A percentile compares a stretch with the other conserved stretches of the same genome.
phyloP scores from a whole-genome alignment of 2,888 invertebrate species.

The Pheosia tremula region DNA sequence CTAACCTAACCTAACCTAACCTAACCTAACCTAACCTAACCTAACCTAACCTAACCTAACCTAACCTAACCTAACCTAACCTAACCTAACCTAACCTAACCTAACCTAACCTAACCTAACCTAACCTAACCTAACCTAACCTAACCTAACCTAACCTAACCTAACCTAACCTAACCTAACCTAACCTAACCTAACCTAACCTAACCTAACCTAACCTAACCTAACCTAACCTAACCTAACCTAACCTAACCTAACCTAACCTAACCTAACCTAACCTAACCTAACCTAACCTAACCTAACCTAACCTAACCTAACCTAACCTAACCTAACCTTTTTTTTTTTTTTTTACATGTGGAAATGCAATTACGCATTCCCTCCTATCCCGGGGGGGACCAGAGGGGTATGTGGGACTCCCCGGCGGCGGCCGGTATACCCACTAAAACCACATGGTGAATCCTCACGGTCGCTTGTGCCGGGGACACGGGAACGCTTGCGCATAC shows the following conservation, averaged over 20 bases:
- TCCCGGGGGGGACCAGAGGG: too few species aligned
- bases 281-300: constrained; percentile 33
- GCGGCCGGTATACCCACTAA: too few species aligned
- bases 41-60: constrained; percentile 39
- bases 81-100: constrained; percentile 40
- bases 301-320: constrained; percentile 32
- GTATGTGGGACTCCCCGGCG: too few species aligned
- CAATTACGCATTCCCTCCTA: too few species aligned
- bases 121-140: constrained; percentile 39
- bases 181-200: constrained; percentile 34
- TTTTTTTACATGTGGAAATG: too few species aligned
- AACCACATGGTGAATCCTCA: too few species aligned
- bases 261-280: constrained; percentile 34
- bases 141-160: constrained; percentile 35
- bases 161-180: constrained; percentile 31
- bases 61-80: constrained; percentile 40
- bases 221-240: constrained; percentile 34
- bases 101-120: constrained; percentile 41
- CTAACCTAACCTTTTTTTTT: constrained; percentile 32
- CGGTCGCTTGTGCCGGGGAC: too few species aligned
- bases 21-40: constrained; percentile 34
- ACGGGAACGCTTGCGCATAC: too few species aligned
- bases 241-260: constrained; percentile 30
- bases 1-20: constrained; percentile 40
- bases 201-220: constrained; percentile 36